Conservation (phyloP, 2,888 invertebrate species). For the Bombylius major region DNA sequence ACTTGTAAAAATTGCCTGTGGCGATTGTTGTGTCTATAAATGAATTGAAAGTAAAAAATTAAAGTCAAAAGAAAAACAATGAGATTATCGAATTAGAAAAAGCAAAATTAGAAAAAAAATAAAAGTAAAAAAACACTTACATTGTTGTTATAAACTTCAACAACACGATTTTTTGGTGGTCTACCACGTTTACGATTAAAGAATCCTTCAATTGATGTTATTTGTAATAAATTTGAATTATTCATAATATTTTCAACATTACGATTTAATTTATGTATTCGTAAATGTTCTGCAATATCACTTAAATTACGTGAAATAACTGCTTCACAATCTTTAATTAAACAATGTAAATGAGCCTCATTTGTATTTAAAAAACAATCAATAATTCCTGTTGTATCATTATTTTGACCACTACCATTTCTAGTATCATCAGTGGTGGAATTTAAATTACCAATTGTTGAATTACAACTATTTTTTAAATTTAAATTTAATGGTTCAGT, state of each 20-base stretch:
- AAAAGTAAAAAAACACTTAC: constrained; percentile 39
- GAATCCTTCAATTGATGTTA: constrained; percentile 75
- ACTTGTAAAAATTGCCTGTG: constrained; percentile 85
- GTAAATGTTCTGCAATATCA: constrained; percentile 20
- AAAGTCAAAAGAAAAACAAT: neutral
- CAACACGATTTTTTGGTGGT: constrained; percentile 92
- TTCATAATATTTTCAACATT: constrained; percentile 12
- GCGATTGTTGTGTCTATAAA: constrained; percentile 49
- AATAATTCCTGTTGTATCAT: neutral
- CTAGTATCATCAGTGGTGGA: neutral
- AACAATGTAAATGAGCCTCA: constrained; percentile 20
- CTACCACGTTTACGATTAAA: constrained; percentile 85
- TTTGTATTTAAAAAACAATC: constrained; percentile 5
- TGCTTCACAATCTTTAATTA: constrained; percentile 18
- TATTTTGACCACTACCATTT: neutral
- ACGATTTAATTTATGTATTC: constrained; percentile 16
- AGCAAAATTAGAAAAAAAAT: constrained; percentile 11
- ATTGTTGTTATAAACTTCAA: constrained; percentile 79
- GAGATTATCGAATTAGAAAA: neutral
- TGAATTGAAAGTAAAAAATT: constrained; percentile 25
- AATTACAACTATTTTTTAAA: constrained; percentile 1
- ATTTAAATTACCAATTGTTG: neutral
- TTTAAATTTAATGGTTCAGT: constrained; percentile 14
- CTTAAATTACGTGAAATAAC: constrained; percentile 16
- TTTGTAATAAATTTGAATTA: constrained; percentile 24